Base-by-base conservation (phyloP, 2,888 invertebrate species). In the Agrotis ipsilon region DNA sequence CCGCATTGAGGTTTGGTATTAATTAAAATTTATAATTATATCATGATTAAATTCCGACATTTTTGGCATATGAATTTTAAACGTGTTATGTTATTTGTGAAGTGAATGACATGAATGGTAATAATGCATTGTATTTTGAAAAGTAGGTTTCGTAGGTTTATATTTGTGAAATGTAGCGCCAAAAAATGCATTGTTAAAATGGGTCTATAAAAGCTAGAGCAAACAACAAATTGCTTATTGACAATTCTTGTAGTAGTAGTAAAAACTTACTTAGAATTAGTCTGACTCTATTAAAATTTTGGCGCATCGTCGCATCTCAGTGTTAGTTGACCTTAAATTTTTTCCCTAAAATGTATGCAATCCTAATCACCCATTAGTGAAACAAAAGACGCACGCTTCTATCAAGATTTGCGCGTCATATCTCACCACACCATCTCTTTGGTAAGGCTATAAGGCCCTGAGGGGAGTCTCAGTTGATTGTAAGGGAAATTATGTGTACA, bases 401-500 rank as follows among this genome's bases (percentile, higher is more conserved):
- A 75, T 68, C 32, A 58, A 78, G 72, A 78, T 82, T 73, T 69
- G 68, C 63, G 24, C 75, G 64, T 84, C 75, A 82, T 84, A 84
- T 82, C 85, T 60, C 55, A 51, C 59, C 57, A 54, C 32, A 66
- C 49, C 58, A 79, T 72, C 80, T 83, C 68, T 79, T 73, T 75
- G 66, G 74, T 67, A 46, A 68, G 65, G 69, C 49, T 59, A 68
- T 75, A 65, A 52, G 27, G 61, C 62, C 66, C 49, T 76, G 64
- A 60, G 65, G 73, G 57, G 61, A 68, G 74, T 43, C 66, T 48
- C 46, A 59, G 64, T 72, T 80, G 67, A 76, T 83, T 83, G 79
- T 74, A 67, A 80, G 68, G 75, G 59, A 78, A 82, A 84, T 83
- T 75, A 84, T 83, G 82, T 83, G 81, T 76, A 78, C 81, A 79